Conservation (phyloP, 2,797 vertebrate genomes). For the Ctenosaura bakeri region DNA sequence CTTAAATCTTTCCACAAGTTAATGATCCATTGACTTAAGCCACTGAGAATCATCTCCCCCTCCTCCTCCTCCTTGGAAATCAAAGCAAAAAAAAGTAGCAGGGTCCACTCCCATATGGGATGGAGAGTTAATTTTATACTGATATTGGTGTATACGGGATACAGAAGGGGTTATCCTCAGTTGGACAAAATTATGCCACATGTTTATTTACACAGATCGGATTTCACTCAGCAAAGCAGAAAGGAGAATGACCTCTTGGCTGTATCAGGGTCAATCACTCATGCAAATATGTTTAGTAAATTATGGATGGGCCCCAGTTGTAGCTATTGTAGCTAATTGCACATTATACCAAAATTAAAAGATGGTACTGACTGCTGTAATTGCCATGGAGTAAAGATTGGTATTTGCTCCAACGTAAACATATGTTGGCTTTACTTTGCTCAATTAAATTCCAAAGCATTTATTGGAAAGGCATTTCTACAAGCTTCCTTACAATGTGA, state of each 20-base stretch:
- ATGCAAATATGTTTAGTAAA: not conserved
- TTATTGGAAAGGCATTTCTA: not conserved
- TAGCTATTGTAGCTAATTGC: not conserved
- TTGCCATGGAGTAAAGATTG: not conserved
- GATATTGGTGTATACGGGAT: not conserved
- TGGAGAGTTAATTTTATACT: not conserved
- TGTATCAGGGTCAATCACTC: not conserved
- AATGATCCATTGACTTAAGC: constrained; percentile 2
- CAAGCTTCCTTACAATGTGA: not conserved
- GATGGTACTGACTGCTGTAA: not conserved
- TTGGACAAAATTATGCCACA: not conserved
- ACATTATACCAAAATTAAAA: not conserved
- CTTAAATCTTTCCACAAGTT: constrained; percentile 2
- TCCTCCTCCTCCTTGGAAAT: not conserved
- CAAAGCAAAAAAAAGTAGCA: not conserved
- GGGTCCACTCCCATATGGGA: not conserved
- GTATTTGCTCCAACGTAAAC: not conserved
- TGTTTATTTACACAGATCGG: not conserved
- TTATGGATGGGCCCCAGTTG: not conserved
- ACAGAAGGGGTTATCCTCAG: not conserved
- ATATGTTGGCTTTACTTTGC: too few relatives aligned
- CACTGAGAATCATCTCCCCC: not conserved
- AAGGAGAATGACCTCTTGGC: not conserved
- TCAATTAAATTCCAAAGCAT: not conserved
- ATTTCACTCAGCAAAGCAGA: not conserved